These are phyloP conservation scores for Mionectes macconnelli DNA, from an alignment of 2,113 vertebrate genomes.

Conservation along the genomic window DNA sequence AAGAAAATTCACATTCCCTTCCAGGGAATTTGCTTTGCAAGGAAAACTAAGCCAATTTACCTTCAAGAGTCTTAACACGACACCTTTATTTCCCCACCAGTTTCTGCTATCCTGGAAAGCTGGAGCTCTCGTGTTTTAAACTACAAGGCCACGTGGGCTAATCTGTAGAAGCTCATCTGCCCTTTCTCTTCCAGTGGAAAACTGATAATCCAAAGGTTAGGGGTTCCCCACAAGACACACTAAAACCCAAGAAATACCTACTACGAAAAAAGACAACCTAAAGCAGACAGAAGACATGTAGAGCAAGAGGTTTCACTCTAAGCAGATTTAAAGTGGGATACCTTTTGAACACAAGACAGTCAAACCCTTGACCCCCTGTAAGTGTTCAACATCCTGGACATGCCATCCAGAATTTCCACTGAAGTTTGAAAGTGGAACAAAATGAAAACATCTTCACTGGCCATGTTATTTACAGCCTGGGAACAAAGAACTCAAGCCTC, in stretches of 20 bases:
- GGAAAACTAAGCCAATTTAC: neutral
- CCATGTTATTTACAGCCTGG: neutral
- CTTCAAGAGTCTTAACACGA: neutral
- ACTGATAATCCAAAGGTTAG: neutral
- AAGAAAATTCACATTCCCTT: neutral
- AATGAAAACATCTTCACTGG: neutral
- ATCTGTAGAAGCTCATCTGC: neutral
- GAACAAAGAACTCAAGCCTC: constrained; percentile 22
- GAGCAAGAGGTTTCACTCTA: neutral
- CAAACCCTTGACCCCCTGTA: neutral
- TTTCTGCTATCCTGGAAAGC: neutral
- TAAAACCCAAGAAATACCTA: neutral
- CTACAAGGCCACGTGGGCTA: neutral
- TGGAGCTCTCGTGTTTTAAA: neutral
- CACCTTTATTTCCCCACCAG: neutral
- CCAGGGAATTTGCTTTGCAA: neutral
- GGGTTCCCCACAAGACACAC: neutral
- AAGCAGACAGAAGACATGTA: neutral
- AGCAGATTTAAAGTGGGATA: neutral
- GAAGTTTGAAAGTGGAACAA: neutral
- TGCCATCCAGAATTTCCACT: neutral
- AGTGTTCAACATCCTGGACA: neutral
- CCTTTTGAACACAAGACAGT: neutral
- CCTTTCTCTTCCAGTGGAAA: neutral
- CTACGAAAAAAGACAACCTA: neutral